Evolutionary conservation across 2,888 invertebrate species (phyloP), one percentile per base, ranked within the genome.

Genomic region (Exephanes ischioxanthus): DNA sequence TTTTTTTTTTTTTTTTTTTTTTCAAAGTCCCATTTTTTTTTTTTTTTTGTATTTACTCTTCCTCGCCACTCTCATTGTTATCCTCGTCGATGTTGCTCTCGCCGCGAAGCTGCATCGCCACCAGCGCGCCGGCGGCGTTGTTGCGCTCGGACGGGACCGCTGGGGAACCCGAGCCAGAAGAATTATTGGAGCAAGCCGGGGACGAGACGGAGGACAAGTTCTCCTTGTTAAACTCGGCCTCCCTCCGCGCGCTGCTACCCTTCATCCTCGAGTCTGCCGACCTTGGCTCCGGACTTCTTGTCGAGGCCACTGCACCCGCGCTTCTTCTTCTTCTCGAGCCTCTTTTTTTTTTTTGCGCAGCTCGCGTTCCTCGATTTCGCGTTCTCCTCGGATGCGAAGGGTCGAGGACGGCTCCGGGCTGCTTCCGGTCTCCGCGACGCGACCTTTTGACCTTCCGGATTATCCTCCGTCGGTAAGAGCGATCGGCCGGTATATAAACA

Each of bases 181-280:
- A 85, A 71, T 85, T 85, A 85, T 85, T 82, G 22, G 67, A 77
- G 76, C 76, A 67, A 33, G 37, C 41, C 76, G 76, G 76, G 67
- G 75, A 75, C 45, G 70, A n/a, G 37, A 51, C 78, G 45, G 75
- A 71, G 30, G 84, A 84, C 84, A 78, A 70, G 79, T 85, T 85
- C 70, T 85, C 85, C 81, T 85, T 85, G 85, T 85, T 85, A 48
- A 71, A 79, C 51, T 85, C 78, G 78, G 58, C 30, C 53, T 79
- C 82, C 41, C 53, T 55, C 26, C 72, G 19, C 71, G 61, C 33
- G 22, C 26, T 37, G 61, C 53, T 66, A 48, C 55, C 55, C 84
- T 87, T 90, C 88, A 80, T 87, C 83, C 90, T 81, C 89, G 73
- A 84, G 87, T 76, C 88, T 87, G 83, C 91, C 91, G 85, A 92